Evolutionary conservation across 2,113 vertebrate species (phyloP), one percentile per base, ranked within the genome.

Genomic region (Lonchura striata): DNA sequence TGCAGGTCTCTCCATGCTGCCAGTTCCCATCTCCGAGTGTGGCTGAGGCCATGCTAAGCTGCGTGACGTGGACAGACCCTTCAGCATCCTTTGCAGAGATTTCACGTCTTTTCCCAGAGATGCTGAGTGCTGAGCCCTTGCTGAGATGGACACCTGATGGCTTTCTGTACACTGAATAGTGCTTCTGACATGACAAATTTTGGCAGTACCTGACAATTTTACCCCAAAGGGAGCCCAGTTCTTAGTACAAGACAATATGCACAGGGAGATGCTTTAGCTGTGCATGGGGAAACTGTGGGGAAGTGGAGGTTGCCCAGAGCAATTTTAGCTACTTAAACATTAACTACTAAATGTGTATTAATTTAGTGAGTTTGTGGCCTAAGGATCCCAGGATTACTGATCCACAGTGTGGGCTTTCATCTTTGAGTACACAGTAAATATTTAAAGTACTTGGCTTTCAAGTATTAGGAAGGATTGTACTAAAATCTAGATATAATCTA

Each of bases 31-130:
- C 42, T 46, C 42, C 0, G 1, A 33, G 18, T 18, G 17, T 27
- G 23, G 49, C 7, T 0, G 0, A 20, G 20, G 35, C 44, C 10
- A 2, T 37, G 68, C 56, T 60, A 27, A n/a, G 30, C 35, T 28
- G 24, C 0, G 0, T 39, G 33, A 47, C 11, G 28, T 47, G 35
- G 15, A 28, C 42, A 78, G 10, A 19, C 1, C 5, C 28, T 66
- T 74, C 37, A 25, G 44, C 16, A 25, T 66, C 20, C 24, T 57
- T 25, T 47, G 23, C 42, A 47, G 47, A 65, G 27, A 27, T 71
- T 59, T 69, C 21, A 3, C 4, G 1, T 46, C 25, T 65, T 37
- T 52, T 70, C 37, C 27, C 7, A 28, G 63, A 56, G 41, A 56
- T 20, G 30, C 44, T 72, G 74, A 47, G 37, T 65, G 46, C 64